phyloP scores from a whole-genome alignment of 2,888 invertebrate genomes.

The Mycalesis mineus region DNA sequence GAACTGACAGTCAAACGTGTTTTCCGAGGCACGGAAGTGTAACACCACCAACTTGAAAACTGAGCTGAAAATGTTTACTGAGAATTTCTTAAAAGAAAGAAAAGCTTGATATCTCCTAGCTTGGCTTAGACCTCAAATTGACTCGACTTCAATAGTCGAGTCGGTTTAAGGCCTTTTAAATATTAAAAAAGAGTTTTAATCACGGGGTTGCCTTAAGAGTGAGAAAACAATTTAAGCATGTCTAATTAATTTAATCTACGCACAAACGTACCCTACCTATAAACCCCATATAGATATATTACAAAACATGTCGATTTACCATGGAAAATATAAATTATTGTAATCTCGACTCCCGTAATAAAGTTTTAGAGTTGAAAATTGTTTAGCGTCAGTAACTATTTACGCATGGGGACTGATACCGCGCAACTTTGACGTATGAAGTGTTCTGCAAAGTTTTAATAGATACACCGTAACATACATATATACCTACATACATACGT shows the following conservation, averaged over 20 bases:
- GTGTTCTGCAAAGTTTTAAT: conserved; percentile 21
- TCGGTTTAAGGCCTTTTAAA: too few relatives aligned
- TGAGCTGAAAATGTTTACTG: too few relatives aligned
- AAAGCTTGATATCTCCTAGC: too few relatives aligned
- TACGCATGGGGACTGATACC: conserved; percentile 16
- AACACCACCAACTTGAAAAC: too few relatives aligned
- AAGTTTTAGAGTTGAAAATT: not conserved
- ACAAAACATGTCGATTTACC: not conserved
- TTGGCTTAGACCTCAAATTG: too few relatives aligned
- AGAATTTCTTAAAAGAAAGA: too few relatives aligned
- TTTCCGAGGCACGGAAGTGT: too few relatives aligned
- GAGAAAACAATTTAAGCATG: too few relatives aligned
- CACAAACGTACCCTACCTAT: not conserved
- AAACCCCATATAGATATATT: not conserved
- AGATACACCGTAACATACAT: conserved; percentile 11
- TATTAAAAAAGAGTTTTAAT: too few relatives aligned
- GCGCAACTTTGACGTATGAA: conserved; percentile 15
- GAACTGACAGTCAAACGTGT: too few relatives aligned
- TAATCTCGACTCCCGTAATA: not conserved
- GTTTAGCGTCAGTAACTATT: not conserved
- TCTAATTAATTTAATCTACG: not conserved
- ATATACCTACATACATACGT: not conserved
- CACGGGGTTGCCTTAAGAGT: too few relatives aligned
- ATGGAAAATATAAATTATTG: not conserved
- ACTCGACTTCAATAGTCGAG: too few relatives aligned